Evolutionary conservation across 2,113 vertebrate genomes (phyloP), one percentile per base, ranked within the genome.

Genomic region (Gavialis gangeticus): DNA sequence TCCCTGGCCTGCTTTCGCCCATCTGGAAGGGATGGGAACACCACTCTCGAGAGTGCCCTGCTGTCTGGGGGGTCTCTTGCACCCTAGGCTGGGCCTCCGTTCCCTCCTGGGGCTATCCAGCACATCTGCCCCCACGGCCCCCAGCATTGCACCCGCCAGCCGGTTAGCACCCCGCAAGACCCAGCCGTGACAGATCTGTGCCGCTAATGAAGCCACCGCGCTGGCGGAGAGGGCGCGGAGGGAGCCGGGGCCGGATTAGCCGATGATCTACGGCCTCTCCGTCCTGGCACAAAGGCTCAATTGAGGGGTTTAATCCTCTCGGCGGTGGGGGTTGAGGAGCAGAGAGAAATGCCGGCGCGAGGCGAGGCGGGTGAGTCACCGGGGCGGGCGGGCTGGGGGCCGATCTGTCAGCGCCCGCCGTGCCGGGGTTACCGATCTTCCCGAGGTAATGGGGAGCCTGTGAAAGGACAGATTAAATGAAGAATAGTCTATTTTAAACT

Each of bases 401-500:
- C 18, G 27, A 73, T 80, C 78, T 63, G 82, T 22, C 21, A 55
- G 76, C 30, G 57, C 59, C n/a, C 27, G 8, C 66, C 54, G 22
- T 58, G 3, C 12, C 2, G 1, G 77, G 85, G 90, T 79, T 62
- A 10, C 69, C 4, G 0, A 14, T 64, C 66, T 82, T 80, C 85
- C 81, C 54, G 21, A 67, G 67, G 89, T 80, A 67, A 85, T 5
- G 27, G 46, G 64, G 73, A 63, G 75, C 63, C 79, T 54, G 5
- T 16, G 54, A 46, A 62, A 59, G 84, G 67, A 69, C 34, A n/a
- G 56, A 83, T 56, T 80, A 76, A 54, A 81, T 92, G 95, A 86
- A 54, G 85, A 82, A 66, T 77, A 21, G 85, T 54, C 89, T 82
- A 13, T 93, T 87, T 66, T 79, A 55, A 76, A 89, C 91, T 96